Percentiles rank a stretch among this genome's conserved stretches.
phyloP scores from a whole-genome alignment of 2,888 invertebrate genomes.

The Hofmannophila pseudospretella region DNA sequence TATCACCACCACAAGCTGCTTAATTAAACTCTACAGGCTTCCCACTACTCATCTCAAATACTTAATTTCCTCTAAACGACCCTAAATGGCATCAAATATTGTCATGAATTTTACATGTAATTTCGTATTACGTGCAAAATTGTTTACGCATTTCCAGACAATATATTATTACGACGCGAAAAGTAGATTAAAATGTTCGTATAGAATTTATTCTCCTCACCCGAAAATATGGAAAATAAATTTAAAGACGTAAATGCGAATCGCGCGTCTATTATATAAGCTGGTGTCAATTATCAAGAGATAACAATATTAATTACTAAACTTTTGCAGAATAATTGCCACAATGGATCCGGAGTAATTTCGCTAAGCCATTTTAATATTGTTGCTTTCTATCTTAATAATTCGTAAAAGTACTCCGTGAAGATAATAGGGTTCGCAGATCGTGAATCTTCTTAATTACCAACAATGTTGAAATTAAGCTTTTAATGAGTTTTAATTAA shows the following conservation, averaged over 20 bases:
- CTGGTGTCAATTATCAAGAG: constrained; percentile 10
- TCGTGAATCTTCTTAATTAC: constrained; percentile 74
- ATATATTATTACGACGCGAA: neutral
- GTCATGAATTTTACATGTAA: constrained; percentile 1
- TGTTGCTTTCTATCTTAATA: constrained; percentile 55
- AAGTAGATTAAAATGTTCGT: neutral
- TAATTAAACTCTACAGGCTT: constrained; percentile 29
- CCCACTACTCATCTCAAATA: neutral
- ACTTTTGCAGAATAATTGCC: constrained; percentile 22
- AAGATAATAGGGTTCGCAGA: constrained; percentile 66
- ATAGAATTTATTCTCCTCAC: too few relatives aligned
- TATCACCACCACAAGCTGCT: constrained; percentile 22
- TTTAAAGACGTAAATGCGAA: neutral
- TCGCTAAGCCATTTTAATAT: constrained; percentile 43
- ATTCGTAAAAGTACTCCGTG: constrained; percentile 54
- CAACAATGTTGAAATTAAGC: constrained; percentile 71
- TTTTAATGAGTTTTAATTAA: constrained; percentile 74
- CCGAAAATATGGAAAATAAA: too few relatives aligned
- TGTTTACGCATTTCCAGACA: neutral
- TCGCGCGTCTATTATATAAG: constrained; percentile 5
- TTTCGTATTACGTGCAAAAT: neutral
- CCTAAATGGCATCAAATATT: constrained; percentile 17
- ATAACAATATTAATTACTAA: constrained; percentile 14
- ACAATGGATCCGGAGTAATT: constrained; percentile 21
- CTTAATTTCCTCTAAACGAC: constrained; percentile 16